Evolutionary conservation across 1,140 invertebrate genomes (phyloP).

Genomic region (Eupristina koningsbergeri): DNA sequence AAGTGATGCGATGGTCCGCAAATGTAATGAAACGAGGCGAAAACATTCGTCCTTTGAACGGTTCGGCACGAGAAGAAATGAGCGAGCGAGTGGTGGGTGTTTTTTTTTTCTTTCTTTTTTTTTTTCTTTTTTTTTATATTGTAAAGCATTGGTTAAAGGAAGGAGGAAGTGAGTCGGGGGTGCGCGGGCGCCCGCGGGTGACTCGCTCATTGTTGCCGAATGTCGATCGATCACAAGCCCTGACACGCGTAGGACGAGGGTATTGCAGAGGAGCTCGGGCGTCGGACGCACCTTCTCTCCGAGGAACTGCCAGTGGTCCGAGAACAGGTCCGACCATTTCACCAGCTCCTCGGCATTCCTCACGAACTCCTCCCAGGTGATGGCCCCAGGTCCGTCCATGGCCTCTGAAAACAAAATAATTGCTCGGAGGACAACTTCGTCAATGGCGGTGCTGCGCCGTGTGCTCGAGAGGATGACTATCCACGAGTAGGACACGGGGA

Average conservation of each 20-base stretch:
- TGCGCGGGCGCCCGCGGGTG: too few species aligned
- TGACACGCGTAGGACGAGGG: not conserved
- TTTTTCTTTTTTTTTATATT: too few species aligned
- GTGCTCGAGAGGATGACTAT: not conserved
- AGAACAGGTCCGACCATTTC: constrained; percentile 60
- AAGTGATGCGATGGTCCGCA: too few species aligned
- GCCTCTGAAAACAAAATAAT: too few species aligned
- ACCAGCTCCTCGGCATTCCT: constrained; percentile 63
- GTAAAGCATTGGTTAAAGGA: too few species aligned
- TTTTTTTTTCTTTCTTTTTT: too few species aligned
- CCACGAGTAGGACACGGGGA: not conserved
- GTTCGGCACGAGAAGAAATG: too few species aligned
- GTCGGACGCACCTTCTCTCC: constrained; percentile 64
- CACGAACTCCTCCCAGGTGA: constrained; percentile 70
- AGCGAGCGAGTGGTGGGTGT: too few species aligned
- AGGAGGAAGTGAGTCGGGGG: too few species aligned
- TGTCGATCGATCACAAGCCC: constrained; percentile 25
- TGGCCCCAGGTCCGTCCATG: constrained; percentile 69
- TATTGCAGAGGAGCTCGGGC: not conserved
- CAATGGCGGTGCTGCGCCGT: not conserved
- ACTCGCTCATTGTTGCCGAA: constrained; percentile 33
- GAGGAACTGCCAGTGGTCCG: constrained; percentile 65
- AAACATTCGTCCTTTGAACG: too few species aligned
- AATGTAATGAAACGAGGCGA: too few species aligned
- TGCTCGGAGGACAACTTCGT: not conserved